Conservation (phyloP, 2,888 invertebrate genomes). For the Matsumyia berberina region DNA sequence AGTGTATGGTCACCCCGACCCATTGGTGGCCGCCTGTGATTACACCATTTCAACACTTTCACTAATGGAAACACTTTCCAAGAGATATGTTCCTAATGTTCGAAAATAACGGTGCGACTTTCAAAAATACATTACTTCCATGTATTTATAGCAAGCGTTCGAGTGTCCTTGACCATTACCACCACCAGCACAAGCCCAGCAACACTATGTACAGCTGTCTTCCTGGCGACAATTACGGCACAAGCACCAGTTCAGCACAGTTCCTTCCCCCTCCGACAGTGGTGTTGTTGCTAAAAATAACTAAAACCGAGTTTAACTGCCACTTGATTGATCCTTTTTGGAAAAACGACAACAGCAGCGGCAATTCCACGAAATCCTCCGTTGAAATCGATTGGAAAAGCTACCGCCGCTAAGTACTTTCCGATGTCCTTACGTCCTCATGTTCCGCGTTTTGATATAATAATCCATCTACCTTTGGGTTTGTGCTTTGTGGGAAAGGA, state of each 20-base stretch:
- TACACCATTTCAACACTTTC: constrained; percentile 31
- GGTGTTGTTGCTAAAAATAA: constrained; percentile 34
- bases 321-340: constrained; percentile 69
- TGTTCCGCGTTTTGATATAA: constrained; percentile 46
- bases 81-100: constrained; percentile 17
- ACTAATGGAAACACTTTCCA: constrained; percentile 28
- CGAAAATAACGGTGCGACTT: constrained; percentile 43
- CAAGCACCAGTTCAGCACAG: constrained; percentile 47
- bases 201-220: constrained; percentile 19
- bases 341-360: constrained; percentile 1
- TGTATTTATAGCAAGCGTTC: constrained; percentile 29
- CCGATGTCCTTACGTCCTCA: constrained; percentile 63
- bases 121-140: constrained; percentile 38
- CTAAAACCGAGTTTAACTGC: constrained; percentile 46
- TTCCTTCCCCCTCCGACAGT: not conserved
- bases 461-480: constrained; percentile 36
- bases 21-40: not conserved
- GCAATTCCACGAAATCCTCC: constrained; percentile 16
- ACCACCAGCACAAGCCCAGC: not conserved
- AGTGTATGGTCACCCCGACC: constrained; percentile 2
- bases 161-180: constrained; percentile 56
- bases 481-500: constrained; percentile 23
- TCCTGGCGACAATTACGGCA: constrained; percentile 49
- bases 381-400: constrained; percentile 65
- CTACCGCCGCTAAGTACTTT: constrained; percentile 66